A percentile compares a stretch with the other conserved stretches of the same genome.
Evolutionary conservation across 2,888 invertebrate genomes (phyloP).

Genomic region (Digitonthophagus gazella): DNA sequence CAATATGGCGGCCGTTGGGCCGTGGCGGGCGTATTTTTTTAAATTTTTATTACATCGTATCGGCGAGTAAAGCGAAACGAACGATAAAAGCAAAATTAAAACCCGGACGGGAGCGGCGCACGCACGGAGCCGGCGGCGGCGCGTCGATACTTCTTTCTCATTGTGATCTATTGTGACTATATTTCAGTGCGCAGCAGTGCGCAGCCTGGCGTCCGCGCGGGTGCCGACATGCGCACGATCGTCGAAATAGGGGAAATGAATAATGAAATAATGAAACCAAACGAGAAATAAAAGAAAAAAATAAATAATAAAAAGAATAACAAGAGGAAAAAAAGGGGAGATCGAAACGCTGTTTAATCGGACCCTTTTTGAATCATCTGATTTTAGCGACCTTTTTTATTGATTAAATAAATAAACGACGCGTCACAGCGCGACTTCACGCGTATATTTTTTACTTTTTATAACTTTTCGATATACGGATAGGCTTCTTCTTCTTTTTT

Average conservation of each 20-base stretch:
- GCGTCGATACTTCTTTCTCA: too few species aligned
- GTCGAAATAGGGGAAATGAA: background rate
- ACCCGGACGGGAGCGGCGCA: too few species aligned
- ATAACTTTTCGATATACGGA: slow-evolving; percentile 46
- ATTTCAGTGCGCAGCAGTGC: too few species aligned
- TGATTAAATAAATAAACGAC: slow-evolving; percentile 8
- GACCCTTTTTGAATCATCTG: background rate
- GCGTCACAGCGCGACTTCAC: slow-evolving; percentile 2
- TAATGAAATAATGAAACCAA: background rate
- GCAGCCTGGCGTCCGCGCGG: too few species aligned
- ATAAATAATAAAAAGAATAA: slow-evolving; percentile 18
- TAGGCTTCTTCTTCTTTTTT: slow-evolving; percentile 35
- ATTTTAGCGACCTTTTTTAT: slow-evolving; percentile 18
- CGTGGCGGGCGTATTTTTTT: slow-evolving; percentile 46
- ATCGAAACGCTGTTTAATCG: background rate
- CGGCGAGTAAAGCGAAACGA: background rate
- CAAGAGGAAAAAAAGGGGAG: slow-evolving; percentile 18
- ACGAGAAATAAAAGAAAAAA: slow-evolving; percentile 8
- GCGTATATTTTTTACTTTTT: slow-evolving; percentile 52
- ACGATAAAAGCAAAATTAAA: background rate
- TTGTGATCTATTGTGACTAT: too few species aligned
- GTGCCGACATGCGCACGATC: too few species aligned
- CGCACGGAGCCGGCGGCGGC: too few species aligned
- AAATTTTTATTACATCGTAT: slow-evolving; percentile 27
- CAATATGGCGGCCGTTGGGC: slow-evolving; percentile 39